phyloP scores from a whole-genome alignment of 2,113 vertebrate species.

The Rhabdornis inornatus region DNA sequence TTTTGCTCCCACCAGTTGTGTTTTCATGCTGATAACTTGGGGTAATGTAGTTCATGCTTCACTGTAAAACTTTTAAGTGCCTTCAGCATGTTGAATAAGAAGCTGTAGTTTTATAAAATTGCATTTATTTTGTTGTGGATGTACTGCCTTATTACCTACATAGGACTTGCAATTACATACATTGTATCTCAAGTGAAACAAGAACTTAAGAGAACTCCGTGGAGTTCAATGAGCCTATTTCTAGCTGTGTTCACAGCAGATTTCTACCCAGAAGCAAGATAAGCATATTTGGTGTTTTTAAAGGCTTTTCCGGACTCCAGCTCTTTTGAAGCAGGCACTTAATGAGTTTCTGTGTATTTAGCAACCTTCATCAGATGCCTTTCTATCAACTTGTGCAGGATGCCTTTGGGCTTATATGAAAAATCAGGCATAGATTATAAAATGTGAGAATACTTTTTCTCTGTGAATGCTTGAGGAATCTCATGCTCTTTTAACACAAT shows the following conservation, averaged over 20 bases:
- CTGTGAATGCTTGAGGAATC: not conserved
- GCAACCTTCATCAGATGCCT: not conserved
- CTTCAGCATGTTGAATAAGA: not conserved
- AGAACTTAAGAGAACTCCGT: not conserved
- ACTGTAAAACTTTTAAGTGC: not conserved
- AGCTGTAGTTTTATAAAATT: not conserved
- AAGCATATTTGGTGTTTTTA: not conserved
- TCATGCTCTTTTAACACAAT: not conserved
- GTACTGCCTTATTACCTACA: not conserved
- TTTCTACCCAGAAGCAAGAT: not conserved
- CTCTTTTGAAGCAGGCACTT: not conserved
- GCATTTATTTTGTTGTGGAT: not conserved
- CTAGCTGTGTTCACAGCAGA: not conserved
- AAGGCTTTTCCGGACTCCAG: not conserved
- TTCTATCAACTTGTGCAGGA: not conserved
- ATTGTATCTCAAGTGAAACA: not conserved
- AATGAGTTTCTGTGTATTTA: not conserved
- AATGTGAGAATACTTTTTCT: not conserved
- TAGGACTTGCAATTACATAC: not conserved
- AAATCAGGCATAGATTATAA: not conserved
- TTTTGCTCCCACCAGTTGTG: not conserved
- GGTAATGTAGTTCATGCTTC: not conserved
- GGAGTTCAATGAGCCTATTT: not conserved
- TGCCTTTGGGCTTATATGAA: not conserved
- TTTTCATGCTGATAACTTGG: not conserved